phyloP scores from a whole-genome alignment of 2,797 vertebrate genomes.

The Alca torda region DNA sequence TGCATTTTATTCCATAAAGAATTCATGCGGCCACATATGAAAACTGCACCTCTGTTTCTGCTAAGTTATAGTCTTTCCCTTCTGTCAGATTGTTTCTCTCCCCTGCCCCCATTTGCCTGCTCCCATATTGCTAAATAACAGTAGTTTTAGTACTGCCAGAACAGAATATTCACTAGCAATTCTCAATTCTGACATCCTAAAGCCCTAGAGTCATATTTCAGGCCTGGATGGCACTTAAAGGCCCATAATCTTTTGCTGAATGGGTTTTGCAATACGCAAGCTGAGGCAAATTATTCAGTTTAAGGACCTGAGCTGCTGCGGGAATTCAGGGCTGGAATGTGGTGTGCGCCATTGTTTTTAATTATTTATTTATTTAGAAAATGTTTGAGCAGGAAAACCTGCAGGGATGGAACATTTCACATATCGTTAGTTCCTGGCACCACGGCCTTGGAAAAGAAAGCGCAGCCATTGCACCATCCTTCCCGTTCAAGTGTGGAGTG shows the following conservation, averaged over 20 bases:
- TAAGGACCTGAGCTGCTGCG: constrained; percentile 87
- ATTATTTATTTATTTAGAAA: constrained; percentile 94
- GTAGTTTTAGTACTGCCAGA: constrained; percentile 63
- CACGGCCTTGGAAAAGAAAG: fast-evolving
- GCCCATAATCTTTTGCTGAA: constrained; percentile 87
- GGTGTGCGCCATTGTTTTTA: constrained; percentile 70
- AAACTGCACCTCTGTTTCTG: constrained; percentile 56
- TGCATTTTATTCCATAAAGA: constrained; percentile 71
- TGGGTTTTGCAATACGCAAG: constrained; percentile 80
- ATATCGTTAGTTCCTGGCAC: constrained; percentile 55
- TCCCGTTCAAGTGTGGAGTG: background rate
- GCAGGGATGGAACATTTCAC: constrained; percentile 73
- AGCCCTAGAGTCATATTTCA: constrained; percentile 86
- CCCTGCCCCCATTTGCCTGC: constrained; percentile 10
- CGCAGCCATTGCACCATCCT: fast-evolving
- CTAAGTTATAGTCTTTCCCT: constrained; percentile 40
- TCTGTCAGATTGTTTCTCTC: constrained; percentile 8
- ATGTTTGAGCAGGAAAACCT: constrained; percentile 84
- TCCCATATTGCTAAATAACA: constrained; percentile 35
- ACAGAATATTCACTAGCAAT: constrained; percentile 67
- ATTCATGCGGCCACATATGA: constrained; percentile 53
- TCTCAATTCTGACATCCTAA: constrained; percentile 71
- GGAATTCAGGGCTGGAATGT: constrained; percentile 79
- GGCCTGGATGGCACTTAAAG: constrained; percentile 87
- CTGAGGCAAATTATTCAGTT: constrained; percentile 86